These are phyloP conservation scores for Xenopus borealis DNA, from an alignment of 2,113 vertebrate species.

Conservation along the genomic window DNA sequence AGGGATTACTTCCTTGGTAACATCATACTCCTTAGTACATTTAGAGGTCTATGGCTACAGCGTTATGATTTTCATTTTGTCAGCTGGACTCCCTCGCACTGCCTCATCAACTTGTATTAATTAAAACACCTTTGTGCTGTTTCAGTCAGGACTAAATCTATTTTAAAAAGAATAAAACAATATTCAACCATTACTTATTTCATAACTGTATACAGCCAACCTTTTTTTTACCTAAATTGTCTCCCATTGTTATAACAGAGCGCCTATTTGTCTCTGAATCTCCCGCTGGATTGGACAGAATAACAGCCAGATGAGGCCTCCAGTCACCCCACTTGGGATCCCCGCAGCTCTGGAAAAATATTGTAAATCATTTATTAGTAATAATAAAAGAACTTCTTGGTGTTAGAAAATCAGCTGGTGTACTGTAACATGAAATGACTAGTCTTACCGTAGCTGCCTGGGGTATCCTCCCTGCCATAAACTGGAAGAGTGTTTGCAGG, in stretches of 20 bases:
- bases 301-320: slow-evolving; percentile 84
- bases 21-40: no score
- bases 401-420: neutral
- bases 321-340: slow-evolving; percentile 83
- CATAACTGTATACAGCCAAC: neutral
- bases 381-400: no score
- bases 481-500: slow-evolving; percentile 87
- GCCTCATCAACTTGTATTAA: no score
- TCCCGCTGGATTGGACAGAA: slow-evolving; percentile 80
- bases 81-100: no score
- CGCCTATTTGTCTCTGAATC: slow-evolving; percentile 64
- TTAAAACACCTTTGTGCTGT: no score
- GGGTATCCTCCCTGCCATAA: slow-evolving; percentile 83
- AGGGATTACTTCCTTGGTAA: no score
- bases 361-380: no score
- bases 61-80: no score
- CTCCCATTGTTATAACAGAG: slow-evolving; percentile 79
- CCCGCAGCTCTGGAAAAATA: slow-evolving; percentile 69
- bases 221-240: slow-evolving; percentile 75
- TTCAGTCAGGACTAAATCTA: no score
- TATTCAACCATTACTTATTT: no score
- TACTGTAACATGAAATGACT: neutral
- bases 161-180: no score
- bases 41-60: no score
- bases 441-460: slow-evolving; percentile 72